Evolutionary conservation across 2,888 invertebrate species (phyloP).

Genomic region (Barypeithes pellucidus): DNA sequence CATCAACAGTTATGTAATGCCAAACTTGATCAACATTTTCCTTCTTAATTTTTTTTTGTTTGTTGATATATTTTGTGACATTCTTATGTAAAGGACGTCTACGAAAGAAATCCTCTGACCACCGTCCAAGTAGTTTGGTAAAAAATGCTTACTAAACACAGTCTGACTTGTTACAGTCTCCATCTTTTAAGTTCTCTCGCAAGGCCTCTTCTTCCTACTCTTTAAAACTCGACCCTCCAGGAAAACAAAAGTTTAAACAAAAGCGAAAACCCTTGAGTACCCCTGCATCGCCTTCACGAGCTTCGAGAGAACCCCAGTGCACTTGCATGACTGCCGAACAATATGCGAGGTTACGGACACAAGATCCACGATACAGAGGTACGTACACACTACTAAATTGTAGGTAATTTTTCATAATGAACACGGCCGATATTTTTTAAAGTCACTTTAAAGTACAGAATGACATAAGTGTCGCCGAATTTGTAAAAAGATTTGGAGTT

Average conservation of each 20-base stretch:
- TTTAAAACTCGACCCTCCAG: slow-evolving; percentile 92
- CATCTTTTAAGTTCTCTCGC: slow-evolving; percentile 97
- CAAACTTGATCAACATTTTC: too few relatives aligned
- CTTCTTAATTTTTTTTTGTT: too few relatives aligned
- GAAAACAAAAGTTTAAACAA: slow-evolving; percentile 91
- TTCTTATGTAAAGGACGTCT: too few relatives aligned
- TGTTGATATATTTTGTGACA: too few relatives aligned
- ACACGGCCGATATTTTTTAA: too few relatives aligned
- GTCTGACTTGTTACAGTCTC: slow-evolving; percentile 89
- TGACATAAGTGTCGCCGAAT: too few relatives aligned
- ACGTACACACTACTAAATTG: slow-evolving; percentile 41
- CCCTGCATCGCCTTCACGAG: slow-evolving; percentile 91
- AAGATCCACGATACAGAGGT: slow-evolving; percentile 87
- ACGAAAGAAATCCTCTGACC: neutral
- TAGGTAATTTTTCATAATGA: neutral
- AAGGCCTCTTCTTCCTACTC: slow-evolving; percentile 98
- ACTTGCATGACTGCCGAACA: slow-evolving; percentile 97
- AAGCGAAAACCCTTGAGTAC: slow-evolving; percentile 83
- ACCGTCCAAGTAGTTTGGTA: slow-evolving; percentile 8
- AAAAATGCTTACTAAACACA: slow-evolving; percentile 69
- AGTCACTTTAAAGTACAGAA: too few relatives aligned
- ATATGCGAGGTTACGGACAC: slow-evolving; percentile 87
- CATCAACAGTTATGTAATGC: too few relatives aligned
- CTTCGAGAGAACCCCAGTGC: slow-evolving; percentile 88
- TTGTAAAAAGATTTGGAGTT: too few relatives aligned